phyloP scores from a whole-genome alignment of 2,888 invertebrate species.

The Blomia tropicalis region DNA sequence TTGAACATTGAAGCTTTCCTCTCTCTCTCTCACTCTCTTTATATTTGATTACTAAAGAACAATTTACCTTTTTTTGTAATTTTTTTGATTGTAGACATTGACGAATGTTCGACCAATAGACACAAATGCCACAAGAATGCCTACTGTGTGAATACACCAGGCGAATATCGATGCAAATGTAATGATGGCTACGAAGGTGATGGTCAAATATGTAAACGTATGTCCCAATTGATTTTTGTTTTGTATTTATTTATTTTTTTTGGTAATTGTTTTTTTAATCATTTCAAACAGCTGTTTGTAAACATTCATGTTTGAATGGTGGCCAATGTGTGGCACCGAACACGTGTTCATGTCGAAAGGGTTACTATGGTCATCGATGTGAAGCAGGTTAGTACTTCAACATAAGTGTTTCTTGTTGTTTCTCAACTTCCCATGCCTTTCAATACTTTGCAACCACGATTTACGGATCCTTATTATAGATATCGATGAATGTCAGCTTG shows the following conservation, averaged over 20 bases:
- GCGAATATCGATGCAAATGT: constrained; percentile 56
- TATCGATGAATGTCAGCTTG: constrained; percentile 62
- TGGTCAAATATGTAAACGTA: constrained; percentile 62
- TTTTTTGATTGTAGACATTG: constrained; percentile 33
- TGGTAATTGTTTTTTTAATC: not conserved
- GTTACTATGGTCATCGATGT: constrained; percentile 64
- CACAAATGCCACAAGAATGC: constrained; percentile 61
- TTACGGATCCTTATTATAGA: constrained; percentile 39
- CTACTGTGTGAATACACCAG: constrained; percentile 60
- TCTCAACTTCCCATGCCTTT: not conserved
- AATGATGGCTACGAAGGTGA: constrained; percentile 56
- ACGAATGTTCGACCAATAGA: constrained; percentile 53
- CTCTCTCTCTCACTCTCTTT: too few relatives aligned
- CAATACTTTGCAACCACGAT: not conserved
- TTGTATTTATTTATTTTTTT: too few relatives aligned
- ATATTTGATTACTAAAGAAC: too few relatives aligned
- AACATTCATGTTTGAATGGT: constrained; percentile 63
- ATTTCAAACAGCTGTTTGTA: constrained; percentile 51
- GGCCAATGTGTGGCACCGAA: constrained; percentile 61
- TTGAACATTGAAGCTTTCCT: too few relatives aligned
- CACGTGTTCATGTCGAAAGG: constrained; percentile 58
- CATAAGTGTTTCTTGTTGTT: not conserved
- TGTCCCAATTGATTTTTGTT: constrained; percentile 35
- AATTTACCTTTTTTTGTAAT: not conserved
- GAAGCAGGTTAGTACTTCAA: constrained; percentile 43